A percentile compares a stretch with the other conserved stretches of the same genome.
phyloP scores from a whole-genome alignment of 35 echinoderm and acorn worm species.

The Lytechinus pictus region DNA sequence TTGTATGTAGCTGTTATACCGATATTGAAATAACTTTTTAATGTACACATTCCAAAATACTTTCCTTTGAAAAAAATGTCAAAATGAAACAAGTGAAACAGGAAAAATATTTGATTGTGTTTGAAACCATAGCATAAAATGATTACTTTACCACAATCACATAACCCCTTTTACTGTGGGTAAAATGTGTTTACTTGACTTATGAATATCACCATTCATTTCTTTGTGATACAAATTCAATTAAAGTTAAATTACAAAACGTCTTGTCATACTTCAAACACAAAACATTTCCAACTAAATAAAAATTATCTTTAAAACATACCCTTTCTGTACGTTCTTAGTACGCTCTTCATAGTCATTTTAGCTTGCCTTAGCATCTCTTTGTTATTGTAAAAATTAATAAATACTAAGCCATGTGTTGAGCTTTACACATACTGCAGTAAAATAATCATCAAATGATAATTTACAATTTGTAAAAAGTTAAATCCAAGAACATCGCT shows the following conservation, averaged over 20 bases:
- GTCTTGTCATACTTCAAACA: neutral
- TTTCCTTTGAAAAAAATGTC: neutral
- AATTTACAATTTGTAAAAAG: neutral
- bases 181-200: neutral
- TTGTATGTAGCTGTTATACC: neutral
- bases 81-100: neutral
- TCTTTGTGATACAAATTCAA: neutral
- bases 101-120: neutral
- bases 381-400: neutral
- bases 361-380: neutral
- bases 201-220: neutral
- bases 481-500: neutral
- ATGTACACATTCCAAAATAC: neutral
- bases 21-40: neutral
- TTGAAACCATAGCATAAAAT: neutral
- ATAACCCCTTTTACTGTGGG: neutral
- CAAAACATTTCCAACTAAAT: neutral
- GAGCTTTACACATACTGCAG: neutral
- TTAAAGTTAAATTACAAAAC: neutral
- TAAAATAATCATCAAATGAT: constrained; percentile 13
- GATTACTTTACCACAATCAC: neutral
- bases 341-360: neutral
- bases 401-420: neutral
- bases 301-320: neutral
- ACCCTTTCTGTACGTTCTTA: neutral